Base-by-base conservation (phyloP, 2,888 invertebrate species). In the Sesamia inferens region DNA sequence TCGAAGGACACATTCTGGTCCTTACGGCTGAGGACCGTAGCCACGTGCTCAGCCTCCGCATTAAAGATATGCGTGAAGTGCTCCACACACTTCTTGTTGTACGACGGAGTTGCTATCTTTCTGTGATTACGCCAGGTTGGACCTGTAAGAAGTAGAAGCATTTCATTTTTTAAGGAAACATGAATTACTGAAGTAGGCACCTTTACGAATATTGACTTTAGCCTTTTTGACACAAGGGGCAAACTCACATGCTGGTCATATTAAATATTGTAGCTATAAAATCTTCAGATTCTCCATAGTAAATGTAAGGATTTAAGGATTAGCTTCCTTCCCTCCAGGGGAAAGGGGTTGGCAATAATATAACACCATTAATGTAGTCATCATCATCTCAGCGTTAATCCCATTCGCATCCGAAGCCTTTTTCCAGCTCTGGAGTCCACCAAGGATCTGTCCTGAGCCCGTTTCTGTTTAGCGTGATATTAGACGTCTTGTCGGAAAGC, bases 51-150 rank as follows among this genome's bases (percentile, higher is more conserved):
- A 0, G 91, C 90, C 68, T 95, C 94, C 7, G 31, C 68, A 71
- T 95, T 95, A 77, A 95, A 95, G 19, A 93, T 72, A 0, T 74
- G 63, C 0, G 86, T 62, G 82, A 89, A 95, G 14, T 88, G 74
- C 16, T 90, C 86, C 0, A 95, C 91, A 0, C 92, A 88, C 68
- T 89, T 93, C 85, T 95, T 95, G 81, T 91, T 95, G 87, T 95
- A 95, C 0, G 94, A 89, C 1, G 94, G 94, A 0, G 88, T 94
- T 0, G 90, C 93, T 62, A 94, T 91, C 84, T 94, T 95, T 1
- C 95, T 89, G 68, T 94, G 92, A 19, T 74, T 84, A 1, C 94
- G 91, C 95, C 95, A 95, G 0, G 87, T 88, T 31, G 91, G 80
- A 16, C 94, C 95, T 94, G 83, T 5, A 89, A 31, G 19, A 58